These are phyloP conservation scores for Cosmopolites sordidus DNA, from an alignment of 2,888 invertebrate genomes.

Conservation along the genomic window DNA sequence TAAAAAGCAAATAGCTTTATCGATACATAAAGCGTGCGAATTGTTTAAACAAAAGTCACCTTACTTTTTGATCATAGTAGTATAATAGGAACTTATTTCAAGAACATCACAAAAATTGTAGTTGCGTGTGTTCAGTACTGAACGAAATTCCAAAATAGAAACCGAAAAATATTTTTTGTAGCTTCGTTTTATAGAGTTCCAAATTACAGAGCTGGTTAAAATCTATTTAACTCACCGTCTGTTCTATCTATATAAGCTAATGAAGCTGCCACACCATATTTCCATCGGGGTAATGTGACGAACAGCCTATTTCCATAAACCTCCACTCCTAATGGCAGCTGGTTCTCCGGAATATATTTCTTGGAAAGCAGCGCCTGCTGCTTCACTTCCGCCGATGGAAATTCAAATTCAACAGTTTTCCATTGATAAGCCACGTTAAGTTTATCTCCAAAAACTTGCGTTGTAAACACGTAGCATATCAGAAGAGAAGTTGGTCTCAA, in stretches of 20 bases:
- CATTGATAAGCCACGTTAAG: constrained; percentile 67
- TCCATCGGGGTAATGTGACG: constrained; percentile 72
- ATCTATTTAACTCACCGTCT: too few relatives aligned
- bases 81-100: too few relatives aligned
- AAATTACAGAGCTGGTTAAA: too few relatives aligned
- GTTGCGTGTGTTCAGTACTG: too few relatives aligned
- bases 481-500: neutral
- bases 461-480: neutral
- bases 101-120: too few relatives aligned
- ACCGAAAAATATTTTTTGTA: too few relatives aligned
- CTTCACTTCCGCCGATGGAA: constrained; percentile 54
- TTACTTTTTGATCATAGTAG: too few relatives aligned
- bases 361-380: constrained; percentile 57
- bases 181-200: too few relatives aligned
- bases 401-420: constrained; percentile 69
- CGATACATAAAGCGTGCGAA: too few relatives aligned
- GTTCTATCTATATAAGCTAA: constrained; percentile 62
- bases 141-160: too few relatives aligned
- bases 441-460: constrained; percentile 50
- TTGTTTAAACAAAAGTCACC: too few relatives aligned
- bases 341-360: constrained; percentile 65
- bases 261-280: constrained; percentile 68
- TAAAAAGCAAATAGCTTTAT: too few relatives aligned
- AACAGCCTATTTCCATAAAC: constrained; percentile 65
- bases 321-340: constrained; percentile 71